Base-by-base conservation (phyloP, 2,888 invertebrate genomes). In the Spodoptera exigua region DNA sequence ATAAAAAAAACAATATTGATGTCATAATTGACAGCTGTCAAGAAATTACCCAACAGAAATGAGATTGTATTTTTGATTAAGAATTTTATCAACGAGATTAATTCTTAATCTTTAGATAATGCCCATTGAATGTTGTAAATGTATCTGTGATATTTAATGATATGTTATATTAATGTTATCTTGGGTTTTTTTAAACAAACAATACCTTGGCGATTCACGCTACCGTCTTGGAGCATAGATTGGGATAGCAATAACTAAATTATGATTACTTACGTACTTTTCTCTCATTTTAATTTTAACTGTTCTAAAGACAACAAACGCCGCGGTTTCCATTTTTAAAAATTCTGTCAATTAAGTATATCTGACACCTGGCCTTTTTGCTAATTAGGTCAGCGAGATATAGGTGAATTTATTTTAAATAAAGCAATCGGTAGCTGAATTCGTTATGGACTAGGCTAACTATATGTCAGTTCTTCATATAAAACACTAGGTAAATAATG, bases 21-120 rank as follows among this genome's bases (percentile, higher is more conserved):
- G 43, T 47, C 13, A 58, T 70, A 68, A 72, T 71, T 76, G 75
- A 77, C 75, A 77, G 70, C 48, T 74, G 78, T 74, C 74, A 74
- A 55, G 61, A 14, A 61, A 61, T 56, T 61, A 46, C 49, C 21
- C 39, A 27, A 47, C 14, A 40, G 35, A 14, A 11, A 46, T n/a
- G 52, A 63, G 74, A 74, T 76, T 59, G 65, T 34, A 49, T 40
- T 47, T 49, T 13, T 17, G 70, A 74, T 67, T 65, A 74, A 7
- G 11, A 3, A 44, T 41, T 17, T 67, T 74, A 63, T 66, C 60
- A 53, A 13, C 66, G 74, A 75, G 72, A 61, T 46, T 37, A 60
- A 41, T 37, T 76, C 58, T 44, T 37, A 60, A 47, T 37, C n/a
- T 14, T 46, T 17, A 46, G 49, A 45, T 62, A 66, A 70, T 41